Base-by-base conservation (phyloP, 2,888 invertebrate species). In the Prosopocoilus inquinatus region DNA sequence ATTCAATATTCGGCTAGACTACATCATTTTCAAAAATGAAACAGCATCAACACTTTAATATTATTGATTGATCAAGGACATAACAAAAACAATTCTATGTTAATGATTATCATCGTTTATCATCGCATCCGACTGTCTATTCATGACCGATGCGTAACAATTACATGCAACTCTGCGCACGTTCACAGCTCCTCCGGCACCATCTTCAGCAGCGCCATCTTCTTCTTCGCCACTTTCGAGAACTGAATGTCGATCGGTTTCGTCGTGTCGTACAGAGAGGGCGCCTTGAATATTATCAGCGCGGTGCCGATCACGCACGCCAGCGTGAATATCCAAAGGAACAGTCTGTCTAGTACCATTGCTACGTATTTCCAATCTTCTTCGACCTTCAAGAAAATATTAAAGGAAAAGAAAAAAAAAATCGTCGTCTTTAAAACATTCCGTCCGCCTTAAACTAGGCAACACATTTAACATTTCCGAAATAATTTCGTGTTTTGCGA, bases 291-390 rank as follows among this genome's bases (percentile, higher is more conserved):
- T 76, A 93, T 93, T 72, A 93, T 93, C 67, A 91, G 81, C 57
- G 88, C 89, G 58, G 93, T 96, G 63, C 96, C 96, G 59, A 94
- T 79, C 62, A 96, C 84, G 78, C 96, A 96, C 65, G 94, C 94
- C 75, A 94, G 84, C 74, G 96, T 91, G 81, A 97, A 97, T 71
- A 94, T 87, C 87, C 94, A 95, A 68, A 97, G 85, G 81, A 97
- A 97, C 71, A 97, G 85, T 70, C 97, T 86, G 81, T 97, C 97
- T 76, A 97, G 83, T 63, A 97, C 96, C 94, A 96, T 92, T 53
- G 88, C 88, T 57, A 97, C 95, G 81, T 95, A 97, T 78, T 96
- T 96, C 97, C 97, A 97, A 80, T 97, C 97, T 80, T 96, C 95
- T 78, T 91, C 92, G 71, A 94, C 92, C 94, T 94, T 79, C 2